These are phyloP conservation scores for Pantherophis alleghaniensis DNA, from an alignment of 2,797 vertebrate species.

Conservation along the genomic window DNA sequence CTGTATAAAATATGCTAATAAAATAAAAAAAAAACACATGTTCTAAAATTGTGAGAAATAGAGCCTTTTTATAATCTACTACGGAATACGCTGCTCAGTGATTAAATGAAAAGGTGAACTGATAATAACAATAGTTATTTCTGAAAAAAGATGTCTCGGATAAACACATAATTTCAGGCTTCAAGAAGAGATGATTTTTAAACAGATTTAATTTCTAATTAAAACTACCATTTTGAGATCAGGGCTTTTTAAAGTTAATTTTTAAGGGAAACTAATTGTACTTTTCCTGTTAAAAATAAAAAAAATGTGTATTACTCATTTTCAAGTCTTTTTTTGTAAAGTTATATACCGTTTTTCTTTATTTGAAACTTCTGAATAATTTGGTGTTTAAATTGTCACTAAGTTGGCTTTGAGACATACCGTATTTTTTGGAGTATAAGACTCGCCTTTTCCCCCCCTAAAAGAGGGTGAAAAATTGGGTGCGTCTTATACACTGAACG, in stretches of 20 bases:
- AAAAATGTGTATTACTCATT: background rate
- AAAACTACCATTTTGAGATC: background rate
- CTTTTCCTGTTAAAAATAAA: background rate
- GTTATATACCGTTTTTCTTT: background rate
- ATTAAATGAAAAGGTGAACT: background rate
- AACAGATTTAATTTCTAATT: background rate
- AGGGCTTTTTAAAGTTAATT: background rate
- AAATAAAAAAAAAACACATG: background rate
- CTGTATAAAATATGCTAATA: constrained; percentile 12
- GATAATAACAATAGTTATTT: background rate
- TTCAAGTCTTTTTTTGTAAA: background rate
- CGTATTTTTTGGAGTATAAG: too few species aligned
- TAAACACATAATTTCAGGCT: background rate
- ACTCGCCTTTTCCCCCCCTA: rapidly evolving
- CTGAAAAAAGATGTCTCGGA: background rate
- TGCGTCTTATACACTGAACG: too few species aligned
- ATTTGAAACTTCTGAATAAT: background rate
- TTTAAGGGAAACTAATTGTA: background rate
- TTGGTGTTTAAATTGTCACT: background rate
- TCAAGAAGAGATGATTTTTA: background rate
- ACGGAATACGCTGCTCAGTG: background rate
- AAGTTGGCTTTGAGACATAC: background rate
- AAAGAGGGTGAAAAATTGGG: too few species aligned
- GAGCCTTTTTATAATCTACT: constrained; percentile 34
- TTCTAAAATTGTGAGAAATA: background rate